Conservation (phyloP, 2,797 vertebrate species). For the Loriculus beryllinus region DNA sequence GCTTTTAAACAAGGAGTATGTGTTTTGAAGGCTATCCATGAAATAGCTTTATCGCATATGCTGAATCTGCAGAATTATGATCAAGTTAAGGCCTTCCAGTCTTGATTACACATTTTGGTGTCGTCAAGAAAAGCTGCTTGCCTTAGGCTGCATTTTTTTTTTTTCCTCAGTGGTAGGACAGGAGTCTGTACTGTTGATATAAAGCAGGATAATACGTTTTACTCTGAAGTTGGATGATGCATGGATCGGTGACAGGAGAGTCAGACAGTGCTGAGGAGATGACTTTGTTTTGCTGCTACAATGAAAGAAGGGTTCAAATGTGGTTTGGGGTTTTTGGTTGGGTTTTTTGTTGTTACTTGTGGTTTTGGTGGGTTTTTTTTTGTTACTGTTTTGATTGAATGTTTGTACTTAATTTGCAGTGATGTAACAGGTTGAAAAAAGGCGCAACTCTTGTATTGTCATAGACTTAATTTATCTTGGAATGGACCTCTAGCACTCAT, state of each 20-base stretch:
- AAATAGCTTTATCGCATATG: background rate
- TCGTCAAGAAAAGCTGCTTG: background rate
- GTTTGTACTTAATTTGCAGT: background rate
- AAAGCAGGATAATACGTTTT: background rate
- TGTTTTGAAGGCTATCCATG: background rate
- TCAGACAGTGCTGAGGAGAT: background rate
- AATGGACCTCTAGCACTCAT: background rate
- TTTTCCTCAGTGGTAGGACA: background rate
- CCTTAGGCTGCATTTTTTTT: background rate
- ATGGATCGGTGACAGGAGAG: background rate
- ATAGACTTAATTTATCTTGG: background rate
- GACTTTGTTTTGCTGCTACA: background rate
- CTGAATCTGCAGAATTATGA: background rate
- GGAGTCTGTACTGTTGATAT: background rate
- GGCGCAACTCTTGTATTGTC: background rate
- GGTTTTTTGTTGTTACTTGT: background rate
- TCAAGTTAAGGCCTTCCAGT: background rate
- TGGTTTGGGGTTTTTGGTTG: background rate
- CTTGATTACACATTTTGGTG: background rate
- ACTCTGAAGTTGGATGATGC: background rate
- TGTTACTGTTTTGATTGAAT: background rate
- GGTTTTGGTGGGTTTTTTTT: background rate
- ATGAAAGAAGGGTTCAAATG: background rate
- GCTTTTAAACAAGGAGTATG: background rate
- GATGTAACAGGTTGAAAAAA: background rate